Base-by-base conservation (phyloP, 2,797 vertebrate genomes). In the Oophaga sylvatica region DNA sequence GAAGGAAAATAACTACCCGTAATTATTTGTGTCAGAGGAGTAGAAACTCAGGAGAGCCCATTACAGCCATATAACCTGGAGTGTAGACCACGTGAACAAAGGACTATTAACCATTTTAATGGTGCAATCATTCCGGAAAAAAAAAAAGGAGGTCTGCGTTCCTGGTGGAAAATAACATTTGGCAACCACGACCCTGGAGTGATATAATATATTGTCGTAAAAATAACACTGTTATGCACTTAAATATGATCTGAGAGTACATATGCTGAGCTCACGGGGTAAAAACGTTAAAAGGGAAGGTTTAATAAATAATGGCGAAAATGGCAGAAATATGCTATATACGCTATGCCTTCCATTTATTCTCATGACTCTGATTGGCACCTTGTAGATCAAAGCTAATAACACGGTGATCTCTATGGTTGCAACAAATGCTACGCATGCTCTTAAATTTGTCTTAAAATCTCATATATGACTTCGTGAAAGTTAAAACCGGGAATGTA, bases 11-110 rank as follows among this genome's bases (percentile, higher is more conserved):
- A 85, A 67, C 83, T 81, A n/a, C 59, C 48, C 62, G 53, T 59
- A 88, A 88, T 88, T 85, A 85, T 81, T 77, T 81, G 83, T 88
- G 87, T 87, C 80, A 82, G 86, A 81, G 80, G 35, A 67, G 48
- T 31, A 56, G 75, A 59, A 41, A 76, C 48, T 87, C 53, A 29
- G 48, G 75, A 60, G 48, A 57, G 29, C 62, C 76, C 86, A 87
- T 83, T 87, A 87, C 86, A 68, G 73, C 60, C 71, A 22, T 70
- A 78, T 45, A 77, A 83, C 86, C 73, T 77, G 60, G 22, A 62
- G 65, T 41, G 53, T 8, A 59, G 59, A 62, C 70, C 75, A 56
- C 45, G 73, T 68, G n/a, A 83, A 83, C 73, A 83, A 82, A 77
- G 62, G 62, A 22, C 80, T 87, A 65, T 63, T 60, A 84, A 76